A percentile compares a stretch with the other conserved stretches of the same genome.
Evolutionary conservation across 2,888 invertebrate species (phyloP).

Genomic region (Dynastes tityus): DNA sequence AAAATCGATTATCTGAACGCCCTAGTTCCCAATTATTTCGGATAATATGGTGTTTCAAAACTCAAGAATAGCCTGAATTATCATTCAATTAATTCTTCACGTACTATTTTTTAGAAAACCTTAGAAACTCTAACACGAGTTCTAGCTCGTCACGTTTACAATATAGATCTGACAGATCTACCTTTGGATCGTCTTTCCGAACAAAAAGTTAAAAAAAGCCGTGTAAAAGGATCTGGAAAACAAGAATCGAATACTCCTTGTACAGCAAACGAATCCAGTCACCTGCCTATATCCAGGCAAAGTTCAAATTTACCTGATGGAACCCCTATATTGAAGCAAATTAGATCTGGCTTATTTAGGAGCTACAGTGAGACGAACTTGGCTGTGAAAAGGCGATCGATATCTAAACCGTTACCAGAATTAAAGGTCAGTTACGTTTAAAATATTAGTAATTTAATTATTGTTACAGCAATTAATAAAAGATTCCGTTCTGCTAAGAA

Average conservation of each 20-base stretch:
- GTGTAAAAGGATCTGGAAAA: slow-evolving; percentile 61
- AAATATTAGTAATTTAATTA: background rate
- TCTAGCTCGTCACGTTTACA: slow-evolving; percentile 94
- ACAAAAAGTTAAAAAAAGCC: slow-evolving; percentile 82
- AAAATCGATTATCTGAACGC: too few species aligned
- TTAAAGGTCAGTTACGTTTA: slow-evolving; percentile 33
- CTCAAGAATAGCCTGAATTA: background rate
- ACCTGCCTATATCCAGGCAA: slow-evolving; percentile 62
- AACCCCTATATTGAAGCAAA: slow-evolving; percentile 59
- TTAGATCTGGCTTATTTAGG: slow-evolving; percentile 65
- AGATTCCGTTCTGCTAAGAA: background rate
- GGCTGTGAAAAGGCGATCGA: slow-evolving; percentile 63
- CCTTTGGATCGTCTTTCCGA: slow-evolving; percentile 86
- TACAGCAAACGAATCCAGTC: slow-evolving; percentile 56
- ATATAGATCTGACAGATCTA: slow-evolving; percentile 90
- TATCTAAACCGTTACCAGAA: slow-evolving; percentile 58
- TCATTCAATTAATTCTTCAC: background rate
- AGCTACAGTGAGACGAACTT: slow-evolving; percentile 76
- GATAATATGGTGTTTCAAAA: too few species aligned
- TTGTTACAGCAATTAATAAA: background rate
- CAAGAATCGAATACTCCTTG: slow-evolving; percentile 62
- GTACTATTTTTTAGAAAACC: slow-evolving; percentile 81
- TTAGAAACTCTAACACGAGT: slow-evolving; percentile 97
- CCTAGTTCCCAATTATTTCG: too few species aligned
- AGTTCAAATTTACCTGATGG: slow-evolving; percentile 67